Evolutionary conservation across 2,888 invertebrate species (phyloP).

Genomic region (Drymonia ruficornis): DNA sequence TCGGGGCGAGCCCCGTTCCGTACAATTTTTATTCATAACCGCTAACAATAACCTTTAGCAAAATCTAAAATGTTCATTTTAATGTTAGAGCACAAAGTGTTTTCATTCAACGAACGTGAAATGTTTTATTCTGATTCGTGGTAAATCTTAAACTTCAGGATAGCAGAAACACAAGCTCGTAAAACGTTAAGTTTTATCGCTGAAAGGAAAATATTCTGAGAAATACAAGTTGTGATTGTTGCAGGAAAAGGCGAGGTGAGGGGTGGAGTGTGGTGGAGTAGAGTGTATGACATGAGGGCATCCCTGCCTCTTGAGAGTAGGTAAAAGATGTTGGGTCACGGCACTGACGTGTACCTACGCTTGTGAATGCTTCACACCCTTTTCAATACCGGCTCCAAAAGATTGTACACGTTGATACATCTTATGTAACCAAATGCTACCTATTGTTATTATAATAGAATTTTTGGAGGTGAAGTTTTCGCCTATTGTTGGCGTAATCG

Average conservation of each 20-base stretch:
- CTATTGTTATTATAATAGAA: slow-evolving; percentile 50
- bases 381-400: slow-evolving; percentile 51
- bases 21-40: slow-evolving; percentile 61
- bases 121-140: slow-evolving; percentile 40
- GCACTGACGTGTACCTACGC: slow-evolving; percentile 63
- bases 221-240: slow-evolving; percentile 52
- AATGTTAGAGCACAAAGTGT: slow-evolving; percentile 32
- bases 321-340: slow-evolving; percentile 72
- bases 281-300: slow-evolving; percentile 67
- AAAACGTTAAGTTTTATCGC: slow-evolving; percentile 48
- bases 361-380: slow-evolving; percentile 71
- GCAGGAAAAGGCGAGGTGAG: slow-evolving; percentile 53
- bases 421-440: slow-evolving; percentile 47
- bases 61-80: slow-evolving; percentile 51
- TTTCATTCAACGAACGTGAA: slow-evolving; percentile 36
- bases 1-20: slow-evolving; percentile 51
- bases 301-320: slow-evolving; percentile 65
- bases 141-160: slow-evolving; percentile 37
- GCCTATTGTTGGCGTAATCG: slow-evolving; percentile 21
- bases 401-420: slow-evolving; percentile 55
- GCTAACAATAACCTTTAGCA: slow-evolving; percentile 51
- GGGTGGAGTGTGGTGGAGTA: too few species aligned
- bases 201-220: slow-evolving; percentile 43
- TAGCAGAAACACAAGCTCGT: slow-evolving; percentile 44
- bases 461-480: slow-evolving; percentile 27